Evolutionary conservation across 2,113 vertebrate genomes (phyloP).

Genomic region (Zonotrichia leucophrys): DNA sequence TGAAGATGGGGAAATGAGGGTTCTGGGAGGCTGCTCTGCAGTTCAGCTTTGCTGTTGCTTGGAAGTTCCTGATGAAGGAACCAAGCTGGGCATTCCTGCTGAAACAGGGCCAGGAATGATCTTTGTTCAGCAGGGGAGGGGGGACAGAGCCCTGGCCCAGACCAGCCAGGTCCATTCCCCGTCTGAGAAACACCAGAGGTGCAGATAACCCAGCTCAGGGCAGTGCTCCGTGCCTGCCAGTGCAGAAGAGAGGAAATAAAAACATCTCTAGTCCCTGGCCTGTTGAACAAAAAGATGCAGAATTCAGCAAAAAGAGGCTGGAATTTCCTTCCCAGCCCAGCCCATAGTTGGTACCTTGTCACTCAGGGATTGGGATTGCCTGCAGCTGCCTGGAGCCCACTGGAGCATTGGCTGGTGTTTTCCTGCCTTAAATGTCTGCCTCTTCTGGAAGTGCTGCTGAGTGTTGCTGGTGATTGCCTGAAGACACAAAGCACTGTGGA

Average conservation of each 20-base stretch:
- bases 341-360: neutral
- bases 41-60: neutral
- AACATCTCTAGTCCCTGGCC: neutral
- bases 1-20: neutral
- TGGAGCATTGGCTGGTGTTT: neutral
- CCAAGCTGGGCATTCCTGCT: neutral
- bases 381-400: neutral
- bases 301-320: neutral
- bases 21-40: neutral
- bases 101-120: neutral
- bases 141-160: neutral
- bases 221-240: neutral
- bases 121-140: neutral
- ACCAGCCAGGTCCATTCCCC: too few relatives aligned
- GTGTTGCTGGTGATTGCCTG: neutral
- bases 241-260: neutral
- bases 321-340: neutral
- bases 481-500: neutral
- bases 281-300: neutral
- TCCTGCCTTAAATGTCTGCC: neutral
- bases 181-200: neutral
- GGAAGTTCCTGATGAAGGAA: neutral
- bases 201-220: neutral
- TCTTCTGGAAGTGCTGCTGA: neutral
- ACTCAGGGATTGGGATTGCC: neutral